These are phyloP conservation scores for Alcis repandata DNA, from an alignment of 2,888 invertebrate species.

Conservation along the genomic window DNA sequence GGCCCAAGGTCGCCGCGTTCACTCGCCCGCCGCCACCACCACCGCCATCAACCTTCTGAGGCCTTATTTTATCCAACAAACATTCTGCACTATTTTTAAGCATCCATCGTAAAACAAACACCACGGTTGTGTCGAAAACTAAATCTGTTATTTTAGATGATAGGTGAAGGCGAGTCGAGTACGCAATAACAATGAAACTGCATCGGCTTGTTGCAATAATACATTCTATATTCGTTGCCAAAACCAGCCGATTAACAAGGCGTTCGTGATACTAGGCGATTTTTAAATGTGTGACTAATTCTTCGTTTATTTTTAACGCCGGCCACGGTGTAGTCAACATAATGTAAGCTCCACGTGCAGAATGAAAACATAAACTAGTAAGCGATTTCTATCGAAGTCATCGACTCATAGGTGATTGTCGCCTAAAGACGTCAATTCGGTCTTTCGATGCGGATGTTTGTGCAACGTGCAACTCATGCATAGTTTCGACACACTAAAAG, in stretches of 20 bases:
- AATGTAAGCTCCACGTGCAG: constrained; percentile 43
- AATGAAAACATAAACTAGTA: constrained; percentile 31
- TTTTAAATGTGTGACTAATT: constrained; percentile 40
- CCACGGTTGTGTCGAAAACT: neutral
- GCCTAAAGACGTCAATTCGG: constrained; percentile 52
- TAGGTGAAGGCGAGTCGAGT: constrained; percentile 40
- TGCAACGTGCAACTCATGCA: constrained; percentile 79
- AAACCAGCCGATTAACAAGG: constrained; percentile 19
- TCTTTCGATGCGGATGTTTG: constrained; percentile 77
- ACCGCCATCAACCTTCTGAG: constrained; percentile 55
- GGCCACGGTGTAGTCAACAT: constrained; percentile 16
- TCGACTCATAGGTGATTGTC: constrained; percentile 57
- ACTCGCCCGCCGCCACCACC: constrained; percentile 62
- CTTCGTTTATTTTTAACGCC: constrained; percentile 34
- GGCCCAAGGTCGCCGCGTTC: constrained; percentile 83
- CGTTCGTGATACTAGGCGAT: constrained; percentile 35
- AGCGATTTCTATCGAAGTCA: constrained; percentile 45
- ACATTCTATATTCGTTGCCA: constrained; percentile 22
- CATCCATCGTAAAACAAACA: neutral
- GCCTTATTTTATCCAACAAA: constrained; percentile 57
- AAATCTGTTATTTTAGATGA: constrained; percentile 17
- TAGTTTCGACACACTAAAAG: constrained; percentile 81
- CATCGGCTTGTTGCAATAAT: constrained; percentile 38
- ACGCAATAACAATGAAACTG: constrained; percentile 28
- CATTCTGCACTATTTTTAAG: constrained; percentile 54